Base-by-base conservation (phyloP, 2,797 vertebrate genomes). In the Macrochelys suwanniensis region DNA sequence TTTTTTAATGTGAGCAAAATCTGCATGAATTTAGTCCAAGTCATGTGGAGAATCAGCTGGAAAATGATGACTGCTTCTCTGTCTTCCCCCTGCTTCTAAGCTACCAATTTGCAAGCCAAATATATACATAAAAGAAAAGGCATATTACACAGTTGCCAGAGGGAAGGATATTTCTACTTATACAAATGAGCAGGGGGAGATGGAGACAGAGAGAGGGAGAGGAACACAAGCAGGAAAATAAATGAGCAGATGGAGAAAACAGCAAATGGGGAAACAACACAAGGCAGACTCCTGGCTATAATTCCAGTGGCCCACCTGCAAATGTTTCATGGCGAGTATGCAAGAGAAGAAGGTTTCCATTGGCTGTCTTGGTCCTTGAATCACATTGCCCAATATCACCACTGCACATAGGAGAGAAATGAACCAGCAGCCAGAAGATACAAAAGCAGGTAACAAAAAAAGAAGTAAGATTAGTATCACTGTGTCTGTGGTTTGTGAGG, bases 31-130 rank as follows among this genome's bases (percentile, higher is more conserved):
- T 82, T 19, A 83, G 19, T 56, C 59, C 77, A 91, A 96, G 88
- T 59, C 50, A 91, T 5, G 1, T 23, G 11, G 90, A 90, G 86
- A 88, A 92, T 89, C 59, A 87, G 80, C 88, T 85, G 93, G 91
- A 97, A 96, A 97, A 95, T 90, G 59, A 90, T 54, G 77, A 87
- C 68, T 82, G 74, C 53, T 96, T 86, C 91, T 95, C 68, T 90
- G 82, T 74, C 90, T 92, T 94, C 80, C 76, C 91, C 95, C 92
- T 89, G 93, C 61, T 87, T 94, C 95, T 94, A 89, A 97, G 77
- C 89, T 89, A 93, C 88, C 84, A 96, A 97, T 96, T 96, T 97
- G 96, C 96, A 97, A 97, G 92, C 95, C 97, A 97, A 97, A 97
- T 96, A 81, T 61, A 96, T 94, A 97, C 91, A 97, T 96, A 96